Percentiles rank a stretch among this genome's conserved stretches.
Evolutionary conservation across 37 sponge, comb jelly and placozoan species (phyloP).

Genomic region (Ephydatia muelleri): DNA sequence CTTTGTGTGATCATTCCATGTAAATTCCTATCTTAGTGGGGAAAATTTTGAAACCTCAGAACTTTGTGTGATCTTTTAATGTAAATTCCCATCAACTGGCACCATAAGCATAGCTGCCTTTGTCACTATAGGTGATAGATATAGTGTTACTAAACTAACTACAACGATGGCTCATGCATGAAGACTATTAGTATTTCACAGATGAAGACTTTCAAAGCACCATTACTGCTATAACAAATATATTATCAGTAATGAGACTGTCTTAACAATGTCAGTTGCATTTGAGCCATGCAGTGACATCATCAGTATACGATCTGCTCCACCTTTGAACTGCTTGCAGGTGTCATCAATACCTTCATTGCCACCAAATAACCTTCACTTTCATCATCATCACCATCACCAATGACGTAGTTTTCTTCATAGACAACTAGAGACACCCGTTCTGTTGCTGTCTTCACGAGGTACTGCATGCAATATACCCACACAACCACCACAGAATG

Average conservation of each 20-base stretch:
- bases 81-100: background rate
- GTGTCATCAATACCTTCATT: background rate
- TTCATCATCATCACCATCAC: conserved; percentile 1
- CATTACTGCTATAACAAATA: background rate
- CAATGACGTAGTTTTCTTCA: conserved; percentile 1
- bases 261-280: conserved; percentile 1
- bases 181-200: background rate
- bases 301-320: conserved; percentile 1
- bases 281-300: conserved; percentile 1
- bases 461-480: background rate
- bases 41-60: conserved; percentile 1
- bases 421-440: background rate
- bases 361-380: conserved; percentile 1
- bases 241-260: conserved; percentile 1
- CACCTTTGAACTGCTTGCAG: background rate
- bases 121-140: background rate
- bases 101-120: background rate
- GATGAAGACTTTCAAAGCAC: background rate
- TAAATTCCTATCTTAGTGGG: background rate
- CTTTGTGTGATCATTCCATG: background rate
- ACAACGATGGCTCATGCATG: conserved; percentile 1
- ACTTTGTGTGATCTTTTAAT: conserved; percentile 1
- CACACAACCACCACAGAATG: background rate
- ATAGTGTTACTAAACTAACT: background rate
- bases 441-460: background rate